Percentiles rank a stretch among this genome's conserved stretches.
These are phyloP conservation scores for Hemicordylus capensis DNA, from an alignment of 2,113 vertebrate genomes.

Conservation along the genomic window DNA sequence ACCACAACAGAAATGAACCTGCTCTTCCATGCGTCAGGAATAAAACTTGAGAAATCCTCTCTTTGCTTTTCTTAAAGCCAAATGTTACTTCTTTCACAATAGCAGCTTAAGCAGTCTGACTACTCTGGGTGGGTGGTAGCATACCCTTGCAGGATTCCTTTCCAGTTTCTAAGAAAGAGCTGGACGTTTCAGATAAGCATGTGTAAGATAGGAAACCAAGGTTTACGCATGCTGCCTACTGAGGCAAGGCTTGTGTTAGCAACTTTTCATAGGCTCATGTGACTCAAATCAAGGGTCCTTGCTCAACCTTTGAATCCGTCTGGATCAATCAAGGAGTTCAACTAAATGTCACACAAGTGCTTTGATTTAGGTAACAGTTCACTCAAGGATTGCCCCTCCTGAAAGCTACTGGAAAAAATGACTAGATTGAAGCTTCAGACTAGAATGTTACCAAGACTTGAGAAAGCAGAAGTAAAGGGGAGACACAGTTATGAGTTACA, in stretches of 20 bases:
- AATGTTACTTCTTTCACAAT: conserved; percentile 49
- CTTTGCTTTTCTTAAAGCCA: conserved; percentile 42
- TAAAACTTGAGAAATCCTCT: conserved; percentile 40
- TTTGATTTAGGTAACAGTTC: neutral
- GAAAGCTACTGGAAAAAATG: neutral
- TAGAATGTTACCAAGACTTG: fast-evolving
- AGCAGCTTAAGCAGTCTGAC: conserved; percentile 8
- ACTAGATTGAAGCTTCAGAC: neutral
- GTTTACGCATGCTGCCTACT: neutral
- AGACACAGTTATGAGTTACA: neutral
- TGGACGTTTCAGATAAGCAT: neutral
- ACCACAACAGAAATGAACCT: conserved; percentile 59
- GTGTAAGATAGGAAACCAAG: neutral
- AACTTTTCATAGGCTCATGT: neutral
- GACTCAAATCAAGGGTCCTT: neutral
- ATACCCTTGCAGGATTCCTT: neutral
- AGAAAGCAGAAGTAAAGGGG: neutral
- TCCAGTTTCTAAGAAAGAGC: conserved; percentile 18
- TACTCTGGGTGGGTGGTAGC: conserved; percentile 8
- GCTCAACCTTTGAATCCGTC: neutral
- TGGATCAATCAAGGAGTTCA: neutral
- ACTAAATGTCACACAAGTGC: neutral
- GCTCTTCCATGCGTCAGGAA: conserved; percentile 48
- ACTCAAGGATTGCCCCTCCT: neutral
- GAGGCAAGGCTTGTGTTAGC: neutral